These are phyloP conservation scores for Paramuricea clavata DNA, from an alignment of 92 coral and sea anemone species.

Conservation along the genomic window DNA sequence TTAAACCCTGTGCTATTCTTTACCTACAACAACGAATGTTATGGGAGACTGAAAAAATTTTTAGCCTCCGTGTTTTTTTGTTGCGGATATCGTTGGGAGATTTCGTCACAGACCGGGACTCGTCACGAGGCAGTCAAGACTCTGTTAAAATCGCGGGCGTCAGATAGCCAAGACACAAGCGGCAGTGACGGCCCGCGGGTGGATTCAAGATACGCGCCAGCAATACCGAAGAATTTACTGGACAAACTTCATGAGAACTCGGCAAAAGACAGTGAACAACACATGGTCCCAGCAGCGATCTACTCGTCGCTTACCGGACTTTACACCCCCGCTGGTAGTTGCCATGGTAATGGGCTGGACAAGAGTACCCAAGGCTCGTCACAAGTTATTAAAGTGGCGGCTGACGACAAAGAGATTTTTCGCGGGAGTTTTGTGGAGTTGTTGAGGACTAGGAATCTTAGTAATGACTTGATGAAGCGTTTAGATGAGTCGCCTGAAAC, in stretches of 20 bases:
- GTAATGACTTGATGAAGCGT: slow-evolving; percentile 22
- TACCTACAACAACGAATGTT: slow-evolving; percentile 41
- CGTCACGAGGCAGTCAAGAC: background rate
- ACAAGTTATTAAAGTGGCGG: slow-evolving; percentile 5
- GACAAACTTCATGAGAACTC: slow-evolving; percentile 10
- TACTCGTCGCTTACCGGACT: background rate
- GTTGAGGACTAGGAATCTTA: slow-evolving; percentile 31
- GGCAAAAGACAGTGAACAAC: background rate
- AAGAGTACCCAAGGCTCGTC: background rate
- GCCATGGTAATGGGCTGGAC: background rate
- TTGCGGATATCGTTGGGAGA: background rate
- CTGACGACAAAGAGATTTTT: slow-evolving; percentile 29
- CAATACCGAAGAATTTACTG: slow-evolving; percentile 31
- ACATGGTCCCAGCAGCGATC: background rate
- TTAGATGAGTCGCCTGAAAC: slow-evolving; percentile 43
- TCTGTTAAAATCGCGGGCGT: background rate
- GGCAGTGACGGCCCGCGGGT: slow-evolving; percentile 26
- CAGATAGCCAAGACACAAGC: slow-evolving; percentile 45
- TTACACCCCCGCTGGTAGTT: slow-evolving; percentile 2
- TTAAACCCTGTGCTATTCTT: slow-evolving; percentile 36
- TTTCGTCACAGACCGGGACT: slow-evolving; percentile 16
- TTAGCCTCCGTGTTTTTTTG: background rate
- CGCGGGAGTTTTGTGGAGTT: slow-evolving; percentile 50
- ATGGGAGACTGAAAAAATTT: background rate
- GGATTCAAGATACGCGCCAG: slow-evolving; percentile 28